Conservation (phyloP, 2,797 vertebrate genomes). For the Zonotrichia albicollis region DNA sequence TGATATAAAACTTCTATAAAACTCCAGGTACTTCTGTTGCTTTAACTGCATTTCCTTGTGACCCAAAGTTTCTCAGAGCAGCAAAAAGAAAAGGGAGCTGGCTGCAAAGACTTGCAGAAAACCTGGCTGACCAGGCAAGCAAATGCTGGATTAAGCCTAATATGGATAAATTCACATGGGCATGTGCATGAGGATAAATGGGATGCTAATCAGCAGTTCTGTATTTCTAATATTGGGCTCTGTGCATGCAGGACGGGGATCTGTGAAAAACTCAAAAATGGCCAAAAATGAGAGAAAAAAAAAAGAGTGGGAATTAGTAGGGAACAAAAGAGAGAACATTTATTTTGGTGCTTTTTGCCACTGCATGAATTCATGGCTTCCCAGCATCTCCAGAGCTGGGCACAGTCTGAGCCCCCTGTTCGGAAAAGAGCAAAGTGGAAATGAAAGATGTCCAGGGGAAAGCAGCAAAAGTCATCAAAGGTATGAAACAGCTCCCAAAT, state of each 20-base stretch:
- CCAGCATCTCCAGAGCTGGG: not conserved
- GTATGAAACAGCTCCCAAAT: not conserved
- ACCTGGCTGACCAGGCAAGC: not conserved
- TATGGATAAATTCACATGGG: not conserved
- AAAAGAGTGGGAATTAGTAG: not conserved
- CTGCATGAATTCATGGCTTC: not conserved
- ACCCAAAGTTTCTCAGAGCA: not conserved
- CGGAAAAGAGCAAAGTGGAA: not conserved
- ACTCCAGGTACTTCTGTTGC: not conserved
- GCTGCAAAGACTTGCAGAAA: not conserved
- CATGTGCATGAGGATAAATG: not conserved
- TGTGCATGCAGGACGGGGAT: not conserved
- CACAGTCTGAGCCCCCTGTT: not conserved
- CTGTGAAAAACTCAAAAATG: not conserved
- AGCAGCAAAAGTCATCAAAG: constrained; percentile 1
- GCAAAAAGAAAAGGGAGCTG: not conserved
- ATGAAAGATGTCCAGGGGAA: not conserved
- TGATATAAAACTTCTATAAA: not conserved
- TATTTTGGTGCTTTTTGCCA: not conserved
- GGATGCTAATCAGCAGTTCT: not conserved
- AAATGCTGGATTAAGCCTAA: not conserved
- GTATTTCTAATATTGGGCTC: not conserved
- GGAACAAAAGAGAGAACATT: not conserved
- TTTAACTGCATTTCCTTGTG: not conserved
- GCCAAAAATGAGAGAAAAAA: not conserved